Evolutionary conservation across 2,888 invertebrate species (phyloP), one percentile per base, ranked within the genome.

Genomic region (Abrostola triplasia): DNA sequence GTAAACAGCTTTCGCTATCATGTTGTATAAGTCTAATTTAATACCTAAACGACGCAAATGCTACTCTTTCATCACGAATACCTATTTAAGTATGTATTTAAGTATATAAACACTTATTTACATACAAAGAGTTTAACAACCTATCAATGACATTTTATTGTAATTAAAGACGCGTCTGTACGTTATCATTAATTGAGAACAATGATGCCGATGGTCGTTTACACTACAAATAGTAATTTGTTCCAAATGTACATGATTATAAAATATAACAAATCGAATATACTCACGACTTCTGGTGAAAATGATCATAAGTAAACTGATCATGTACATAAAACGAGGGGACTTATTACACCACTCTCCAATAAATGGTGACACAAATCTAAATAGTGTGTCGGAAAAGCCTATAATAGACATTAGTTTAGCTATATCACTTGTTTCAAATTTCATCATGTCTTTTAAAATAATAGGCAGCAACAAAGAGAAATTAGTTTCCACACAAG

Each of bases 401-500:
- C 95, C 97, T 52, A 96, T 90, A 0, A 95, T 85, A 36, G 96
- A 96, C 95, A 97, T 95, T 47, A 96, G 87, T 35, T 90, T 92
- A 0, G 97, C 96, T 57, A 96, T 96, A 73, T 96, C 89, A 6
- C 90, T 80, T 0, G 95, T 96, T 40, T 92, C 89, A 76, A 96
- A 95, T 35, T 94, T 82, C 83, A 96, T 85, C 90, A 96, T 95
- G 75, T 97, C 97, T 49, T 92, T 93, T 13, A 97, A 87, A 64
- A 97, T 96, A 53, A 97, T 96, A 2, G 97, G 96, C 6, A 96
- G 93, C 53, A 97, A 81, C 11, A 96, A 83, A 0, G 96, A 96
- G 82, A 97, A 97, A 80, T 96, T 97, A 0, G 96, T 94, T 84
- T 97, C 97, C 0, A 96, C 96, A 79, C 96, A 96, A 7, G 96